Percentiles rank a stretch among this genome's conserved stretches.
Evolutionary conservation across 2,113 vertebrate species (phyloP).

Genomic region (Guaruba guarouba): DNA sequence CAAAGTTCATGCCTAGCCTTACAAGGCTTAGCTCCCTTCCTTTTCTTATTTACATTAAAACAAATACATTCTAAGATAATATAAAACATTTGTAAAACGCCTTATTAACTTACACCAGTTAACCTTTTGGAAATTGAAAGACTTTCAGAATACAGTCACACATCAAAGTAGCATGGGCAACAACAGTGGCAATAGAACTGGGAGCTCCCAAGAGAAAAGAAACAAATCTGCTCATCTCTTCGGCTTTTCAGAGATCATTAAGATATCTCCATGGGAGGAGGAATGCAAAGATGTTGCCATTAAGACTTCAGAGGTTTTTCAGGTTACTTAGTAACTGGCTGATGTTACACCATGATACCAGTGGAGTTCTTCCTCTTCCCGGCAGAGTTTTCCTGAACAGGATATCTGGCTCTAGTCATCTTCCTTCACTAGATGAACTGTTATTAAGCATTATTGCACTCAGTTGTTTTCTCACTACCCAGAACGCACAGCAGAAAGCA

Average conservation of each 20-base stretch:
- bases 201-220: neutral
- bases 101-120: neutral
- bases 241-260: rapidly evolving
- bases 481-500: neutral
- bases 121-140: neutral
- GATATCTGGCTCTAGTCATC: neutral
- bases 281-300: neutral
- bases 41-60: neutral
- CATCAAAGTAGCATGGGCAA: neutral
- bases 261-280: neutral
- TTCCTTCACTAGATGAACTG: neutral
- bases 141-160: neutral
- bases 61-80: neutral
- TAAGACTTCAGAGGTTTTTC: neutral
- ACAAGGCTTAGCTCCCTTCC: neutral
- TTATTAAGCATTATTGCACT: neutral
- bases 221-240: neutral
- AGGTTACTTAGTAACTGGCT: neutral
- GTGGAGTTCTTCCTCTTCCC: neutral
- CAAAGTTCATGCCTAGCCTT: neutral
- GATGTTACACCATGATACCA: neutral
- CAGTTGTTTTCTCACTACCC: neutral
- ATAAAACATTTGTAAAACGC: neutral
- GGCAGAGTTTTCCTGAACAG: neutral
- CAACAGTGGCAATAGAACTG: rapidly evolving